Conservation (phyloP, 2,888 invertebrate species). For the Dexiosoma caninum region DNA sequence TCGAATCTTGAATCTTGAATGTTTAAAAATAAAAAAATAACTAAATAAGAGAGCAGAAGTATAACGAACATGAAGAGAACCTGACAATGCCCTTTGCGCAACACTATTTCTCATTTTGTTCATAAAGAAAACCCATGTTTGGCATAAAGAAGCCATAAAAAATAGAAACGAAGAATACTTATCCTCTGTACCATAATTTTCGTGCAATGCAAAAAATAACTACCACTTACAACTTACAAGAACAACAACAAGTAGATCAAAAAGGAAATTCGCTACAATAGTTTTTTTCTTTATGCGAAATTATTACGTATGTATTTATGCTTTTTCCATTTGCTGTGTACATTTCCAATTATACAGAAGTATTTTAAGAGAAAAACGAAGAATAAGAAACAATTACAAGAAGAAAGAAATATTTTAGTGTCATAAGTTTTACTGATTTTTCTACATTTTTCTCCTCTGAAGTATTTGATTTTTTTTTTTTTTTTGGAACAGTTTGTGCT, state of each 20-base stretch:
- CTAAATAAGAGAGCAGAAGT: background rate
- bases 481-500: background rate
- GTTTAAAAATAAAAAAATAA: background rate
- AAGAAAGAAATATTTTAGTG: no score
- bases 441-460: background rate
- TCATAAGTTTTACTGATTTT: constrained; percentile 33
- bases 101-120: constrained; percentile 50
- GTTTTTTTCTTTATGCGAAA: no score
- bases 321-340: background rate
- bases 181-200: constrained; percentile 21
- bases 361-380: constrained; percentile 17
- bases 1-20: constrained; percentile 23
- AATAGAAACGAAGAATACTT: constrained; percentile 1
- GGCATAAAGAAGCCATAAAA: background rate
- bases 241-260: no score
- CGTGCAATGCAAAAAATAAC: background rate
- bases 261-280: constrained; percentile 4
- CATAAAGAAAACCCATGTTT: constrained; percentile 21
- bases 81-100: constrained; percentile 53
- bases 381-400: no score
- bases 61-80: constrained; percentile 36
- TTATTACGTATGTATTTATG: background rate
- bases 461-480: constrained; percentile 20
- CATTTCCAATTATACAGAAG: constrained; percentile 20
- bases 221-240: background rate